Percentiles rank a stretch among this genome's conserved stretches.
phyloP scores from a whole-genome alignment of 35 echinoderm and acorn worm genomes.

The Amphiura filiformis region DNA sequence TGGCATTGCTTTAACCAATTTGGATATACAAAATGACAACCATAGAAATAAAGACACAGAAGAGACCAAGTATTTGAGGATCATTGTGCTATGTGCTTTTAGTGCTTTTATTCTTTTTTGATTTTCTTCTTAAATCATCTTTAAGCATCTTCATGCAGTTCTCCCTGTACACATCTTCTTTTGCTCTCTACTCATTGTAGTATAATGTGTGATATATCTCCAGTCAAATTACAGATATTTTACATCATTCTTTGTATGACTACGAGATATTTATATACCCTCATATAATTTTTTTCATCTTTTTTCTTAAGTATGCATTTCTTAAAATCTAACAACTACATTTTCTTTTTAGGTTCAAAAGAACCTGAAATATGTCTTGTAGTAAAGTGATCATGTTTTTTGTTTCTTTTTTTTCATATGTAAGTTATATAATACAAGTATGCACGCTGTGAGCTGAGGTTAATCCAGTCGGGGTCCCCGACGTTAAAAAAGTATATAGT shows the following conservation, averaged over 20 bases:
- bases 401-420: neutral
- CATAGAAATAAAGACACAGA: too few species aligned
- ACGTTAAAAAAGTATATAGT: conserved; percentile 15
- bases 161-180: neutral
- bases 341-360: neutral
- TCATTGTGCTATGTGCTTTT: neutral
- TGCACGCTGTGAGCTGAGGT: neutral
- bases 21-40: too few species aligned
- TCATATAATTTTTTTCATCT: neutral
- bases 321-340: neutral
- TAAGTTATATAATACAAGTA: conserved; percentile 12
- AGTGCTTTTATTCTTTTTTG: neutral
- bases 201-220: neutral
- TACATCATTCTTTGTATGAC: conserved; percentile 10
- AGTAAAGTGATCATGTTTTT: neutral
- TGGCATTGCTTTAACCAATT: too few species aligned
- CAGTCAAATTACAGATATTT: neutral
- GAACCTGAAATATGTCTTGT: conserved; percentile 1
- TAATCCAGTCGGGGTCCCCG: neutral
- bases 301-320: conserved; percentile 9
- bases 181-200: neutral
- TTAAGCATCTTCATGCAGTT: neutral
- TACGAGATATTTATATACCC: conserved; percentile 8
- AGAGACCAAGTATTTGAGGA: neutral
- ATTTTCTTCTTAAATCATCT: neutral